Conservation (phyloP, 2,888 invertebrate species). For the Melikaiella ostensackeni region DNA sequence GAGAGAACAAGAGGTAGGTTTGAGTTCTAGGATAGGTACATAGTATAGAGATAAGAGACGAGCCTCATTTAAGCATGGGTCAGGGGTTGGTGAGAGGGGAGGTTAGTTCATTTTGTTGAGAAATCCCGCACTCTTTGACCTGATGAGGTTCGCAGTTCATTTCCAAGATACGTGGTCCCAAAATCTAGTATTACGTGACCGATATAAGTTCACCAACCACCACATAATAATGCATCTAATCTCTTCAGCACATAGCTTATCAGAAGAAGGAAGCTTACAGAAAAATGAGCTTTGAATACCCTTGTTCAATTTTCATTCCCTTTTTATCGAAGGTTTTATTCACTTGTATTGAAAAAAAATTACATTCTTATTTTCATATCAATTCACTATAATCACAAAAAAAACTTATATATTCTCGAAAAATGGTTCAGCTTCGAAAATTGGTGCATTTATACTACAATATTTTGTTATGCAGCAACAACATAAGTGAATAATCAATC, state of each 20-base stretch:
- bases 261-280: background rate
- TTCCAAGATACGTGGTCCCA: conserved; percentile 59
- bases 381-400: too few species aligned
- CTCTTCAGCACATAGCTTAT: conserved; percentile 8
- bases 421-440: too few species aligned
- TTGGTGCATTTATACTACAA: too few species aligned
- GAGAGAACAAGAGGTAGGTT: conserved; percentile 40
- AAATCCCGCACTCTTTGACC: conserved; percentile 58
- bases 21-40: conserved; percentile 39
- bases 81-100: background rate
- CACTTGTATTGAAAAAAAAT: background rate
- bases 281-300: background rate
- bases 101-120: conserved; percentile 53
- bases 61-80: conserved; percentile 30
- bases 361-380: too few species aligned
- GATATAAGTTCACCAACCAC: conserved; percentile 42
- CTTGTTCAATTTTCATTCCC: background rate
- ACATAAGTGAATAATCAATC: too few species aligned
- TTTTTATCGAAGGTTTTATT: background rate
- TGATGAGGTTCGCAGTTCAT: conserved; percentile 63
- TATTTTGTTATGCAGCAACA: too few species aligned
- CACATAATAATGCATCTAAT: conserved; percentile 25
- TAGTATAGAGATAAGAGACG: conserved; percentile 29
- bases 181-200: conserved; percentile 61
- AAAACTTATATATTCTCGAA: too few species aligned